These are phyloP conservation scores for Drosophila vallismaia DNA, from an alignment of 2,888 invertebrate genomes.

Conservation along the genomic window DNA sequence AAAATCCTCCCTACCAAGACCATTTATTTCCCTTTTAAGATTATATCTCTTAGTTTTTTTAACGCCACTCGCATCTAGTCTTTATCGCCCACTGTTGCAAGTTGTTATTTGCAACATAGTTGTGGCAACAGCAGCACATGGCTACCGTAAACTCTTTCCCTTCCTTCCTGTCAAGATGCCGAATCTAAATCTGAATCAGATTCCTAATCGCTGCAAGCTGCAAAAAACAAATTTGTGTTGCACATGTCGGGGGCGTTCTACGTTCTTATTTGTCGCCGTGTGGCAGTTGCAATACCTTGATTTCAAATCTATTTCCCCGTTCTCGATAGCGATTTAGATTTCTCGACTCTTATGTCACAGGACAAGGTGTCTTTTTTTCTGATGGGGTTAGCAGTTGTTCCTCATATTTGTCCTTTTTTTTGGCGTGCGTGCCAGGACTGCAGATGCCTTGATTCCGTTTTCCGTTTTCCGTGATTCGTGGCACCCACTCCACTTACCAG, in stretches of 20 bases:
- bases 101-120: constrained; percentile 12
- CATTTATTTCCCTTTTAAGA: too few relatives aligned
- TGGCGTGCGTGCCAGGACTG: constrained; percentile 64
- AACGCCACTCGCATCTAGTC: neutral
- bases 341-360: constrained; percentile 28
- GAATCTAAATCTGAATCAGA: constrained; percentile 10
- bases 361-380: constrained; percentile 59
- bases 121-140: constrained; percentile 5
- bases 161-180: constrained; percentile 13
- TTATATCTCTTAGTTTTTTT: too few relatives aligned
- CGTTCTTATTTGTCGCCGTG: constrained; percentile 58
- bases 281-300: constrained; percentile 63
- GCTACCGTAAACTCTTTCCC: constrained; percentile 12
- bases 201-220: constrained; percentile 45
- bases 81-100: constrained; percentile 9
- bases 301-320: constrained; percentile 50
- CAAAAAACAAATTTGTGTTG: constrained; percentile 46
- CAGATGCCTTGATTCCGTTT: constrained; percentile 61
- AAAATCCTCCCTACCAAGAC: too few relatives aligned
- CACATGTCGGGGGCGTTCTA: constrained; percentile 71
- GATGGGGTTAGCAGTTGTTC: constrained; percentile 63
- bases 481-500: constrained; percentile 1
- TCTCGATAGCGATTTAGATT: constrained; percentile 17
- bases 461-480: constrained; percentile 25
- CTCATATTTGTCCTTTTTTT: constrained; percentile 58